Evolutionary conservation across 2,113 vertebrate species (phyloP).

Genomic region (Dolichotis patagonum): DNA sequence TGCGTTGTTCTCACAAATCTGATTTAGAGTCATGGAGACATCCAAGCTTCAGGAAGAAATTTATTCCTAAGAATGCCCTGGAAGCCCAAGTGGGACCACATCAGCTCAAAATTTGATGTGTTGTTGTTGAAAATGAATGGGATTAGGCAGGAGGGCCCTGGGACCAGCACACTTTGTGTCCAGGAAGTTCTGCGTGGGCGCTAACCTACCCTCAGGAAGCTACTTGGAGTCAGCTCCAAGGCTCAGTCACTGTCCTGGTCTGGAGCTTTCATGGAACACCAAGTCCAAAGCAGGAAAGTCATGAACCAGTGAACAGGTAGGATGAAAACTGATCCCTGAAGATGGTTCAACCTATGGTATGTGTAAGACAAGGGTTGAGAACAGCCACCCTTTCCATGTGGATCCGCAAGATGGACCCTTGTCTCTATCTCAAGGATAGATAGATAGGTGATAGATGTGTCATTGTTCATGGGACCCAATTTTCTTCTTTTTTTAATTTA

Average conservation of each 20-base stretch:
- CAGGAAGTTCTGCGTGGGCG: neutral
- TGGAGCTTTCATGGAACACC: neutral
- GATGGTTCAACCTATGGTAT: neutral
- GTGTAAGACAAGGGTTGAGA: too few relatives aligned
- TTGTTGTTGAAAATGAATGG: fast-evolving
- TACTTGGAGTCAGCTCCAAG: neutral
- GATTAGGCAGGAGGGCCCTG: too few relatives aligned
- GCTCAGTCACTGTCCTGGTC: neutral
- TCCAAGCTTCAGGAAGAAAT: neutral
- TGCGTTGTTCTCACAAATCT: neutral
- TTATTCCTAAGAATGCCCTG: neutral
- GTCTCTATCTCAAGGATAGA: neutral
- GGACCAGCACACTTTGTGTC: neutral
- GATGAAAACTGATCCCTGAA: neutral
- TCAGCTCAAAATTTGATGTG: neutral
- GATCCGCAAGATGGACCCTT: fast-evolving
- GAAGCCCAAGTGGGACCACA: neutral
- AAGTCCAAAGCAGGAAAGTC: neutral
- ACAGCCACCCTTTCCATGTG: fast-evolving
- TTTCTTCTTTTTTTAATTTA: neutral
- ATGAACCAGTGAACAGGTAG: fast-evolving
- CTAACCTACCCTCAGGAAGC: neutral
- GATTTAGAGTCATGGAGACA: too few relatives aligned
- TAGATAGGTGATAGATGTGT: too few relatives aligned
- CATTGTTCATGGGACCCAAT: neutral